Percentiles rank a stretch among this genome's conserved stretches.
These are phyloP conservation scores for Channa striata DNA, from an alignment of 2,797 vertebrate species.

Conservation along the genomic window DNA sequence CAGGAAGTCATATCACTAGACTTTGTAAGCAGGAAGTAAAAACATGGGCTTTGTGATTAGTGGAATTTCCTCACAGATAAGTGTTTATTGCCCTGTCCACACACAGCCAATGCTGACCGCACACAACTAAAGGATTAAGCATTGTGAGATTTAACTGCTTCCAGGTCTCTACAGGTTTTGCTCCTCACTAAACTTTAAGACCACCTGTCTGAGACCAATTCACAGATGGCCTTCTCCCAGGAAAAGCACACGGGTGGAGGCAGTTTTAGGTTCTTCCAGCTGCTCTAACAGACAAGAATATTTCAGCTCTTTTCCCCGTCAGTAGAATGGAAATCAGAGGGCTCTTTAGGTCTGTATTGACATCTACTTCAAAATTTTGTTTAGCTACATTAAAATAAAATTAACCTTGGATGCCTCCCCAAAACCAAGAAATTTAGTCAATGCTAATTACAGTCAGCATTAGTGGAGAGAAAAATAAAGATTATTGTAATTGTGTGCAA, in stretches of 20 bases:
- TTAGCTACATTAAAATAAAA: conserved; percentile 60
- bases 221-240: conserved; percentile 54
- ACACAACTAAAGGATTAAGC: conserved; percentile 65
- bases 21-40: conserved; percentile 61
- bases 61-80: conserved; percentile 66
- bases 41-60: conserved; percentile 66
- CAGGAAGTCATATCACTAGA: conserved; percentile 34
- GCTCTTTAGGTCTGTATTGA: conserved; percentile 41
- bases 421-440: conserved; percentile 71
- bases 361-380: conserved; percentile 49
- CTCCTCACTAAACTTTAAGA: conserved; percentile 66
- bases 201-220: conserved; percentile 69
- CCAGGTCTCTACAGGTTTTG: conserved; percentile 70
- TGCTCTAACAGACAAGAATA: conserved; percentile 39
- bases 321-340: conserved; percentile 40
- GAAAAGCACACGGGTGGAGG: conserved; percentile 60
- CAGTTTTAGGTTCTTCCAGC: conserved; percentile 49
- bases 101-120: conserved; percentile 59
- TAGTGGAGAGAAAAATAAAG: conserved; percentile 46
- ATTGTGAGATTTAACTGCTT: conserved; percentile 72
- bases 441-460: conserved; percentile 71
- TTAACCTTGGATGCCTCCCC: conserved; percentile 64
- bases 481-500: conserved; percentile 72
- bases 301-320: conserved; percentile 29
- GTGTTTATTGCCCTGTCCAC: conserved; percentile 77